A percentile compares a stretch with the other conserved stretches of the same genome.
Evolutionary conservation across 2,797 vertebrate genomes (phyloP).

Genomic region (Myotis planiceps): DNA sequence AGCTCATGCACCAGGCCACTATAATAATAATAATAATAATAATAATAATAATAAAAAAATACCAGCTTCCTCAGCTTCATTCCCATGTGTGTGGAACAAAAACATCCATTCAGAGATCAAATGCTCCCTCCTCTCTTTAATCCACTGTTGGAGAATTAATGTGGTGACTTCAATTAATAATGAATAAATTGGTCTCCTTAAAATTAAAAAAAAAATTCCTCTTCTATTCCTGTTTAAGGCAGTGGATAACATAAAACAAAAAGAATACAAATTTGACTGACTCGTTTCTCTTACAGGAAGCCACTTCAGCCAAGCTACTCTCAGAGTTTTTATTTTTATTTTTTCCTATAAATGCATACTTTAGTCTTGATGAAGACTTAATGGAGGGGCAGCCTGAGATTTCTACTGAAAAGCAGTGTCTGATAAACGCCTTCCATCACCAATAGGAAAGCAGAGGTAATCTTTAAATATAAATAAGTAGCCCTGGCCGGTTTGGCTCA

Average conservation of each 20-base stretch:
- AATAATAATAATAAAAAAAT: too few relatives aligned
- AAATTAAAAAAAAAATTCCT: background rate
- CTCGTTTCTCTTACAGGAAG: slow-evolving; percentile 34
- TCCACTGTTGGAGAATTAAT: background rate
- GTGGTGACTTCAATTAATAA: background rate
- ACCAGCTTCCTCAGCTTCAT: background rate
- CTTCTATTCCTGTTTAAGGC: background rate
- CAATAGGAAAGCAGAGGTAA: slow-evolving; percentile 60
- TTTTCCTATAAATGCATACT: background rate
- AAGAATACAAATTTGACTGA: background rate
- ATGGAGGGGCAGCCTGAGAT: slow-evolving; percentile 32
- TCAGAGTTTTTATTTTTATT: background rate
- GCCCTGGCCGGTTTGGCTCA: too few relatives aligned
- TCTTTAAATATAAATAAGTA: slow-evolving; percentile 60
- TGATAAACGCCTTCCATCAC: slow-evolving; percentile 63
- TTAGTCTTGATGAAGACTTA: slow-evolving; percentile 57
- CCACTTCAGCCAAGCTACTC: background rate
- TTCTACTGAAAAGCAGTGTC: slow-evolving; percentile 42
- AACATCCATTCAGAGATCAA: background rate
- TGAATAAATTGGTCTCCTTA: background rate
- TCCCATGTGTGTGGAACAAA: rapidly evolving
- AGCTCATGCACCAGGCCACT: too few relatives aligned
- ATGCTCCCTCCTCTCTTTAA: background rate
- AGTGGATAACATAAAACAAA: background rate
- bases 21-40: too few relatives aligned